Evolutionary conservation across 1,140 invertebrate genomes (phyloP).

Genomic region (Mylabris phalerata): DNA sequence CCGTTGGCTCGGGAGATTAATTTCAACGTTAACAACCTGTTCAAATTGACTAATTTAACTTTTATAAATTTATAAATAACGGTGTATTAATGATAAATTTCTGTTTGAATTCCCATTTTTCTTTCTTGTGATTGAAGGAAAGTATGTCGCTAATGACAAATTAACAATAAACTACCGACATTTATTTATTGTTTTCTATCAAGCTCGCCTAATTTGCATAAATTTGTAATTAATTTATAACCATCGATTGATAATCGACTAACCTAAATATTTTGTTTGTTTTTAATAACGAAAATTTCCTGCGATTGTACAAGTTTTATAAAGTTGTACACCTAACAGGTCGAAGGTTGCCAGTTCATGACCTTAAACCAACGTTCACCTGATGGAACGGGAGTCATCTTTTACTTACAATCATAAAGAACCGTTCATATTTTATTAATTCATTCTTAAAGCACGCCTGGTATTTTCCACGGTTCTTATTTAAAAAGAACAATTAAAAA

Average conservation of each 20-base stretch:
- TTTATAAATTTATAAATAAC: conserved; percentile 12
- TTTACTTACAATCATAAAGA: conserved; percentile 23
- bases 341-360: conserved; percentile 26
- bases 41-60: conserved; percentile 10
- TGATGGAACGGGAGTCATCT: conserved; percentile 19
- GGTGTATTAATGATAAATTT: conserved; percentile 10
- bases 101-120: neutral
- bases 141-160: neutral
- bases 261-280: neutral
- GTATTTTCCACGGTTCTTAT: conserved; percentile 14
- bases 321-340: conserved; percentile 15
- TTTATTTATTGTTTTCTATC: neutral
- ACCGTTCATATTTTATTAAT: conserved; percentile 17
- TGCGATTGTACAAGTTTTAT: conserved; percentile 24
- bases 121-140: neutral
- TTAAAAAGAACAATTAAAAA: conserved; percentile 5
- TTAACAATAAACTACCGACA: neutral
- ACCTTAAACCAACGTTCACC: conserved; percentile 24
- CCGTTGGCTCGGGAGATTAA: too few relatives aligned
- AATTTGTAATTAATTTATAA: neutral
- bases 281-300: conserved; percentile 14
- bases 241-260: neutral
- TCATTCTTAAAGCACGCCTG: conserved; percentile 5
- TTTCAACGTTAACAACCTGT: conserved; percentile 8
- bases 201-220: neutral